A percentile compares a stretch with the other conserved stretches of the same genome.
phyloP scores from a whole-genome alignment of 2,888 invertebrate genomes.

The Trachelus stipa region DNA sequence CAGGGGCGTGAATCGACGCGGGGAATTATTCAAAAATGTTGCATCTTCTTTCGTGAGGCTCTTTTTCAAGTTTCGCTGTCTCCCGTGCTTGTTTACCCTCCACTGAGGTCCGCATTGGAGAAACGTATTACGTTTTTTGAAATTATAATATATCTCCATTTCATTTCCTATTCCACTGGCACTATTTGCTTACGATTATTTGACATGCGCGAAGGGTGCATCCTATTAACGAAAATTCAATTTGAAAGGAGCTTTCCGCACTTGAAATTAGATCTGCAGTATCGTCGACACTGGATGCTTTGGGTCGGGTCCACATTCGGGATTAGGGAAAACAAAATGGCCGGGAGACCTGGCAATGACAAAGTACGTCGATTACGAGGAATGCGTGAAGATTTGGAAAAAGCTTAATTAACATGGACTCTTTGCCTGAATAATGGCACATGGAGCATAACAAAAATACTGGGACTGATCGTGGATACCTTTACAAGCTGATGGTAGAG shows the following conservation, averaged over 20 bases:
- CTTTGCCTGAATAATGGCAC: background rate
- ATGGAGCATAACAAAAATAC: background rate
- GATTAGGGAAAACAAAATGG: background rate
- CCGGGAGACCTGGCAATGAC: background rate
- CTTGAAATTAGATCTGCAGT: background rate
- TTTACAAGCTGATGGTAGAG: background rate
- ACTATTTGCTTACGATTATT: conserved; percentile 45
- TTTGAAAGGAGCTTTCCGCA: conserved; percentile 25
- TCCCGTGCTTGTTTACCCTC: conserved; percentile 31
- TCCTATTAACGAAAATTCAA: conserved; percentile 47
- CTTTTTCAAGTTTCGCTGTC: conserved; percentile 3
- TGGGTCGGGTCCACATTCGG: background rate
- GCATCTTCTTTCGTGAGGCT: background rate
- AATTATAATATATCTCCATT: background rate
- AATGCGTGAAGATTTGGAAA: background rate
- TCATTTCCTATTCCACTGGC: conserved; percentile 1
- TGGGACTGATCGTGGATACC: background rate
- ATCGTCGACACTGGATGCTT: background rate
- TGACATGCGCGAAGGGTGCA: conserved; percentile 42
- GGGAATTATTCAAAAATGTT: background rate
- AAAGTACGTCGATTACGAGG: background rate
- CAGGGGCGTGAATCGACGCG: background rate
- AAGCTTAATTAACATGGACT: background rate
- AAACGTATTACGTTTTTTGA: conserved; percentile 32
- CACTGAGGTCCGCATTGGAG: conserved; percentile 10